These are phyloP conservation scores for pig (Sus scrofa) DNA, from an alignment of 2,113 vertebrate species.

Conservation along the genomic window DNA sequence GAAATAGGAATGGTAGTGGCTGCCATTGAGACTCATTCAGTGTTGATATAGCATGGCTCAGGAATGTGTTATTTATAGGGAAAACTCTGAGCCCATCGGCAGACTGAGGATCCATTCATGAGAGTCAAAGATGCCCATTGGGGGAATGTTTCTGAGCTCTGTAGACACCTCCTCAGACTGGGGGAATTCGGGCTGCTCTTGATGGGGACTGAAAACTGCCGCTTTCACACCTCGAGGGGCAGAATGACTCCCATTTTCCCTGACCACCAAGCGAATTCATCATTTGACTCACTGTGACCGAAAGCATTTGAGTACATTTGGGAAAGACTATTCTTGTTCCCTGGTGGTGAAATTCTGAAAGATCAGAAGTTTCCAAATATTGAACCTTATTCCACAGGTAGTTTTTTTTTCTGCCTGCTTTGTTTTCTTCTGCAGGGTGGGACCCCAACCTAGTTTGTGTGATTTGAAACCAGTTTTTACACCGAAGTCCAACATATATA, in stretches of 20 bases:
- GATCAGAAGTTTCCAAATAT: not conserved
- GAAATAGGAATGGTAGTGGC: not conserved
- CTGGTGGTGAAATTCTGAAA: not conserved
- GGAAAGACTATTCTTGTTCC: not conserved
- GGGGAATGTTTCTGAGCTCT: not conserved
- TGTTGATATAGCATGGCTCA: constrained; percentile 66
- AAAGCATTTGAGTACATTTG: not conserved
- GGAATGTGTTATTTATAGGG: constrained; percentile 76
- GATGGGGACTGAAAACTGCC: constrained; percentile 23
- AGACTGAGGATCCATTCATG: constrained; percentile 83
- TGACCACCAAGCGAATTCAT: not conserved
- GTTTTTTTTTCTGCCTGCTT: not conserved
- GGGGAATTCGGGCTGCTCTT: constrained; percentile 63
- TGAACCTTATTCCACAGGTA: constrained; percentile 35
- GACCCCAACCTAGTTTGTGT: not conserved
- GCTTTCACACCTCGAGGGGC: constrained; percentile 21
- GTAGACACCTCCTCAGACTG: constrained; percentile 50
- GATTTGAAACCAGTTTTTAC: constrained; percentile 55
- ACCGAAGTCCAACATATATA: not conserved
- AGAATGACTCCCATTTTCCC: constrained; percentile 36
- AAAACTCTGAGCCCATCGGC: constrained; percentile 7
- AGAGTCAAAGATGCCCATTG: constrained; percentile 67
- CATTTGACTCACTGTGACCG: not conserved
- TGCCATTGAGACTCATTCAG: not conserved
- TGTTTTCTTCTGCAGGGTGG: not conserved